phyloP scores from a whole-genome alignment of 2,797 vertebrate species.

The Arrhamphus sclerolepis region DNA sequence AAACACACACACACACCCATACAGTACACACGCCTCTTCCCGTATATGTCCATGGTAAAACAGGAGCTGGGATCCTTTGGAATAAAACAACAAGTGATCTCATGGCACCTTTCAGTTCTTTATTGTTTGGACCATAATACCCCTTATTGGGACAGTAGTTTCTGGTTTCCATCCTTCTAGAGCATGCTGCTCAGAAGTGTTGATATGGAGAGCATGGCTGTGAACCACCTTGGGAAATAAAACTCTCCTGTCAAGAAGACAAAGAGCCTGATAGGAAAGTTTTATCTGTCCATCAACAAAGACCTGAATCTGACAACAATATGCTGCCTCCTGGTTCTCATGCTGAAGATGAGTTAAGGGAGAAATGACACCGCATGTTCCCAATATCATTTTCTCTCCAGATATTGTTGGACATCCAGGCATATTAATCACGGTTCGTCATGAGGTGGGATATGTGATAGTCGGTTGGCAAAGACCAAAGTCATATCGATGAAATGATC shows the following conservation, averaged over 20 bases:
- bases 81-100: conserved; percentile 10
- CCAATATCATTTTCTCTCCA: neutral
- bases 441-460: conserved; percentile 15
- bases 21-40: neutral
- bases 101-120: conserved; percentile 1
- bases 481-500: conserved; percentile 6
- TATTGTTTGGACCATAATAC: conserved; percentile 42
- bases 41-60: neutral
- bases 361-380: neutral
- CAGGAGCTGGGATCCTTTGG: neutral
- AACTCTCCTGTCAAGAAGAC: conserved; percentile 1
- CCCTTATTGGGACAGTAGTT: conserved; percentile 44
- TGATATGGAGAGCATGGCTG: conserved; percentile 17
- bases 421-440: conserved; percentile 5
- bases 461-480: neutral
- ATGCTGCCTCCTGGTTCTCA: conserved; percentile 47
- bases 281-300: conserved; percentile 34
- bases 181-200: conserved; percentile 19
- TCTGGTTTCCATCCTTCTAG: conserved; percentile 45
- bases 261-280: conserved; percentile 14
- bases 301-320: conserved; percentile 25
- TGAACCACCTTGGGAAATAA: neutral
- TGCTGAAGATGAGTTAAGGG: conserved; percentile 1
- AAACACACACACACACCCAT: conserved; percentile 9
- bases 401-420: conserved; percentile 8